These are phyloP conservation scores for Pristionchus pacificus DNA, from an alignment of 1,140 invertebrate species.

Conservation along the genomic window DNA sequence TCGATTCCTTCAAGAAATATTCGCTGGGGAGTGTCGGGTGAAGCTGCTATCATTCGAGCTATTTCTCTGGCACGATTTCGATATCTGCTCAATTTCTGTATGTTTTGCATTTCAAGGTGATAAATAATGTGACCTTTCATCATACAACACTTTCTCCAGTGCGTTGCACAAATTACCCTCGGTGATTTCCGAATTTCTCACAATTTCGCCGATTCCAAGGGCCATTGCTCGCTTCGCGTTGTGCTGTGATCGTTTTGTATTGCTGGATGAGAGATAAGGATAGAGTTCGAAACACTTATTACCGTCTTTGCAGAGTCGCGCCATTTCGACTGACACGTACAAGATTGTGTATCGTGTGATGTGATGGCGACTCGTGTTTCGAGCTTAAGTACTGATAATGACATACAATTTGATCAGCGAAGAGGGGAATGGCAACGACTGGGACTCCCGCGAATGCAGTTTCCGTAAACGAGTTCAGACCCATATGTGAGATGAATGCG, in stretches of 20 bases:
- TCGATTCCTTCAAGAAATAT: slow-evolving; percentile 26
- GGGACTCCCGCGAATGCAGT: slow-evolving; percentile 69
- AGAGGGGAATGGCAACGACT: slow-evolving; percentile 68
- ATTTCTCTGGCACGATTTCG: not conserved
- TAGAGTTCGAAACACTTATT: no score
- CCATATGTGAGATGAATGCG: slow-evolving; percentile 69
- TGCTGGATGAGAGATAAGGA: no score
- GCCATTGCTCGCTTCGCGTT: not conserved
- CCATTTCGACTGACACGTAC: no score
- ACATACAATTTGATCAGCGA: slow-evolving; percentile 64
- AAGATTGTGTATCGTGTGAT: no score
- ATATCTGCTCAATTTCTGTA: slow-evolving; percentile 3
- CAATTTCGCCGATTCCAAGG: not conserved
- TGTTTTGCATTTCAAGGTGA: not conserved
- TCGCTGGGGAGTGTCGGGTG: slow-evolving; percentile 12
- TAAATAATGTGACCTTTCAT: not conserved
- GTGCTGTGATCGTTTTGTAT: not conserved
- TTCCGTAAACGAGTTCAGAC: slow-evolving; percentile 65
- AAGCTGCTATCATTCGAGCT: slow-evolving; percentile 15
- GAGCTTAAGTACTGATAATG: slow-evolving; percentile 5
- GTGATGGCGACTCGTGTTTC: no score
- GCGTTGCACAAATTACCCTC: slow-evolving; percentile 16
- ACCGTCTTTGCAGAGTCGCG: no score
- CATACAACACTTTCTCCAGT: slow-evolving; percentile 8
- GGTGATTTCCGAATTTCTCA: slow-evolving; percentile 1